Evolutionary conservation across 2,797 vertebrate species (phyloP), one percentile per base, ranked within the genome.

Genomic region (Leuciscus waleckii): DNA sequence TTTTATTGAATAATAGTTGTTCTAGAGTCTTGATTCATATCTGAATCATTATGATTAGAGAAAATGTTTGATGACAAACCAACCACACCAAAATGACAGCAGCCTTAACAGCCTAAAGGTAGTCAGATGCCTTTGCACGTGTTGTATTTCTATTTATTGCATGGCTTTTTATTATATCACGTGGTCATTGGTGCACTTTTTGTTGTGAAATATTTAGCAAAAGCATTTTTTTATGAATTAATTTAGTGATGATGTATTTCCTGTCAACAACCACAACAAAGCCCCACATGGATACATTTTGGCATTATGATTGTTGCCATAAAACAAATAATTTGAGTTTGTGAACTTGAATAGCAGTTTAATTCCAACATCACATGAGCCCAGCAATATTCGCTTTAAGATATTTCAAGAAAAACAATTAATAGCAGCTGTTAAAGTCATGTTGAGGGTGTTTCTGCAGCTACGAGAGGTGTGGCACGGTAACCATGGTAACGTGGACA

Each of bases 381-480:
- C 61, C 49, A 56, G 11, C 14, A 19, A 23, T 56, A 70, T 46
- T 70, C 37, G 26, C 37, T 58, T 43, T 41, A 17, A 16, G 26
- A 78, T 19, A 19, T 51, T 35, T 10, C 17, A 80, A 39, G 19
- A 14, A 77, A 71, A 84, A 29, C 13, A 32, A 70, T 68, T 70
- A 56, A 39, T 17, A 74, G 43, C 43, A 77, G 58, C 70, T 78
- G 77, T 79, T 79, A 56, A 65, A 68, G 58, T 75, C 32, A 74
- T 49, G 29, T 58, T n/a, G 6, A 23, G 79, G 75, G 65, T 8
- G 58, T 84, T 79, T 39, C 43, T 32, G 37, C 41, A 8, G 46
- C 16, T 35, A 54, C 21, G 23, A 35, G 11, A 79, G 81, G 58
- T 61, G 70, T 71, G 84, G 82, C 35, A 2, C 7, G 1, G 61